A percentile compares a stretch with the other conserved stretches of the same genome.
phyloP scores from a whole-genome alignment of 2,888 invertebrate genomes.

The Sipha maydis region DNA sequence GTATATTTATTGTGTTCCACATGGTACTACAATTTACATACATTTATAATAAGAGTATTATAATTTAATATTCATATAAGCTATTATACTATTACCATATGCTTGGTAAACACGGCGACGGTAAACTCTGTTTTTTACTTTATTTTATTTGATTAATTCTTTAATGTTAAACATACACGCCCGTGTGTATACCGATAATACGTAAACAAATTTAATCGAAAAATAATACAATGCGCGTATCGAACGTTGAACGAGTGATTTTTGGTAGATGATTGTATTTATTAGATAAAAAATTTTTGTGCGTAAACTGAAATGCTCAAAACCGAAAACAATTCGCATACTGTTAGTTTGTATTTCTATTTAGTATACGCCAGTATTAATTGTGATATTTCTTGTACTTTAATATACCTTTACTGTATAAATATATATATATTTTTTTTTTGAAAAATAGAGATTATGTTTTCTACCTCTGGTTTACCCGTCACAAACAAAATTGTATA shows the following conservation, averaged over 20 bases:
- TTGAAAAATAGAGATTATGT: background rate
- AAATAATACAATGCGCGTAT: background rate
- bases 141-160: background rate
- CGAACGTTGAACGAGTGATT: background rate
- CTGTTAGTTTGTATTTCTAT: background rate
- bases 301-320: background rate
- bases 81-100: slow-evolving; percentile 25
- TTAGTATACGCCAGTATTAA: background rate
- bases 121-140: background rate
- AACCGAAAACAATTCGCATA: background rate
- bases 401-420: background rate
- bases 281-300: background rate
- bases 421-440: slow-evolving; percentile 3
- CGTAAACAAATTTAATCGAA: background rate
- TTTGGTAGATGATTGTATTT: background rate
- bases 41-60: slow-evolving; percentile 25
- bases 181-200: background rate
- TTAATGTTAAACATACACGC: background rate
- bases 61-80: slow-evolving; percentile 34
- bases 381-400: background rate
- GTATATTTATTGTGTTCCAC: slow-evolving; percentile 16
- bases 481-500: slow-evolving; percentile 7
- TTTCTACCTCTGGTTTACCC: slow-evolving; percentile 10
- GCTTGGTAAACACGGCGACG: background rate
- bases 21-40: slow-evolving; percentile 32